These are phyloP conservation scores for Panthera leo DNA, from an alignment of 2,113 vertebrate species.

Conservation along the genomic window DNA sequence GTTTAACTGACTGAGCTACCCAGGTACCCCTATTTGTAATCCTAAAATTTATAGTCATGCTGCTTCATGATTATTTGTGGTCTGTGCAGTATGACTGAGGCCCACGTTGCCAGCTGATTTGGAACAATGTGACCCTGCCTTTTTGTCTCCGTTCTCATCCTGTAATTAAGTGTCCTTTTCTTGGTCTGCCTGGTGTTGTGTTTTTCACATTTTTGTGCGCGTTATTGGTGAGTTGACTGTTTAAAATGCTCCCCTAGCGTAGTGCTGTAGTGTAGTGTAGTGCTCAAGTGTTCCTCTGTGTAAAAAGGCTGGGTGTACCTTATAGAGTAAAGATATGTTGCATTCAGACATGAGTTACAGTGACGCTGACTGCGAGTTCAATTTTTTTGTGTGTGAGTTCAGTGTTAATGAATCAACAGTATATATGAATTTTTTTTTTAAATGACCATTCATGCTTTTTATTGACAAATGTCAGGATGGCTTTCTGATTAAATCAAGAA, in stretches of 20 bases:
- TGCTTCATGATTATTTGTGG: rapidly evolving
- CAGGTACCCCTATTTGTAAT: background rate
- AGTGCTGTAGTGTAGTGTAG: background rate
- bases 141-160: background rate
- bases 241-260: background rate
- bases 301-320: too few relatives aligned
- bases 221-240: background rate
- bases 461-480: background rate
- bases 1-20: too few relatives aligned
- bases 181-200: background rate
- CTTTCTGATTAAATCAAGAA: background rate
- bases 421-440: background rate
- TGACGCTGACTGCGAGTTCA: background rate
- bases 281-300: background rate
- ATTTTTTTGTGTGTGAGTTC: background rate
- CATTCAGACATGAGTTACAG: rapidly evolving
- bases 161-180: background rate
- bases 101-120: background rate
- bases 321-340: background rate
- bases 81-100: background rate
- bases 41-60: background rate
- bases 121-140: background rate
- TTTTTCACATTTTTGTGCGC: background rate
- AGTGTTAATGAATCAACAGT: background rate
- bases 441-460: background rate